Evolutionary conservation across 1,140 invertebrate species (phyloP), one percentile per base, ranked within the genome.

Genomic region (Hormaphis cornu): DNA sequence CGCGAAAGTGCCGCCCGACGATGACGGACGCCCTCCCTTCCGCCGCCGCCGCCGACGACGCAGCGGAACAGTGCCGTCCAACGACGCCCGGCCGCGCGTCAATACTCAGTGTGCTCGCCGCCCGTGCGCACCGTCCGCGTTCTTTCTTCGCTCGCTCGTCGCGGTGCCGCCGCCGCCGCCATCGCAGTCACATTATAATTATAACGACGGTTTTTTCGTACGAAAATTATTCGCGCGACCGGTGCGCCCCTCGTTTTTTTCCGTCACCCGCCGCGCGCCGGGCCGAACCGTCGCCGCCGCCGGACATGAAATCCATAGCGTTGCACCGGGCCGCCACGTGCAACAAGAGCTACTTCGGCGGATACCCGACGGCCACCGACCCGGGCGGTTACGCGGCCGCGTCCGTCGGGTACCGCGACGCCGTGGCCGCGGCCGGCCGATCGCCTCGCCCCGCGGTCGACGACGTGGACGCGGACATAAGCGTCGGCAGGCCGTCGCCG

Each of bases 401-500:
- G n/a, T n/a, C n/a, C 40, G 61, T 50, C 12, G 18, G 33, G 61
- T 35, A 28, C 22, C 14, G 54, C 22, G 48, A 66, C 61, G 42
- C 42, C 42, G 61, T 22, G 26, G 61, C 42, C 44, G 24, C 26
- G 2, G 50, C 44, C 44, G 48, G 61, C 61, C 61, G 61, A 22
- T 66, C 61, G 26, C 61, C 61, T 18, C 61, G 61, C 16, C 66
- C 52, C 14, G 54, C 69, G 18, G 33, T 48, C 18, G 70, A 72
- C 66, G 66, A 69, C 46, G 50, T 42, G 24, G 84, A 82, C 72
- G 86, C n/a, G n/a, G n/a, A 87, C 77, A 88, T 88, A 71, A 87
- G 85, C 74, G 87, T 88, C 5, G 86, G 87, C 3, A 87, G 86
- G 72, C 87, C 86, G 22, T 87, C 85, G 72, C 87, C 87, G 1